Conservation (phyloP, 2,113 vertebrate genomes). For the Malurus cyaneus region DNA sequence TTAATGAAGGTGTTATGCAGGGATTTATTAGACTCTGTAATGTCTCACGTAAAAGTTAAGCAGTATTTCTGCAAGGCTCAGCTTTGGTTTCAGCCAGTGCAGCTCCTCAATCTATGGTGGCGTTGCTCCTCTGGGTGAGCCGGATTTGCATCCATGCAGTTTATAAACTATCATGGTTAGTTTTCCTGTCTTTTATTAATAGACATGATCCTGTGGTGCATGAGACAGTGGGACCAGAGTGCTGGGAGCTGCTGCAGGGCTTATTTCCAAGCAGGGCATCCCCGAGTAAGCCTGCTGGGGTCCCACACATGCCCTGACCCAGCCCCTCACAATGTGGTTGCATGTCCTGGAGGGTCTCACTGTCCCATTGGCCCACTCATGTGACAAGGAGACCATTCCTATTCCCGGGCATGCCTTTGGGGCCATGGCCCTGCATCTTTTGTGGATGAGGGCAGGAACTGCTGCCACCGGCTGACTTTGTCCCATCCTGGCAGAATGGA, state of each 20-base stretch:
- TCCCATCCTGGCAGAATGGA: not conserved
- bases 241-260: not conserved
- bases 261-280: not conserved
- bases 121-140: not conserved
- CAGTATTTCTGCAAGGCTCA: slow-evolving; percentile 4
- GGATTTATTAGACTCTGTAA: slow-evolving; percentile 38
- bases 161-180: not conserved
- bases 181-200: not conserved
- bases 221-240: rapidly evolving
- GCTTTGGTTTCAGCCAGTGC: not conserved
- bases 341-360: not conserved
- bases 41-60: not conserved
- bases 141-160: not conserved
- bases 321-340: rapidly evolving
- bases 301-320: rapidly evolving
- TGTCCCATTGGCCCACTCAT: rapidly evolving
- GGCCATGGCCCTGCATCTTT: not conserved
- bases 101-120: not conserved
- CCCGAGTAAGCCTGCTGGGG: not conserved
- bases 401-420: not conserved
- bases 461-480: not conserved
- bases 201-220: not conserved
- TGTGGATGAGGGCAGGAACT: not conserved
- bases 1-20: slow-evolving; percentile 33
- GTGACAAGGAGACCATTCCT: not conserved